These are phyloP conservation scores for Falco concolor DNA, from an alignment of 2,797 vertebrate species.

Conservation along the genomic window DNA sequence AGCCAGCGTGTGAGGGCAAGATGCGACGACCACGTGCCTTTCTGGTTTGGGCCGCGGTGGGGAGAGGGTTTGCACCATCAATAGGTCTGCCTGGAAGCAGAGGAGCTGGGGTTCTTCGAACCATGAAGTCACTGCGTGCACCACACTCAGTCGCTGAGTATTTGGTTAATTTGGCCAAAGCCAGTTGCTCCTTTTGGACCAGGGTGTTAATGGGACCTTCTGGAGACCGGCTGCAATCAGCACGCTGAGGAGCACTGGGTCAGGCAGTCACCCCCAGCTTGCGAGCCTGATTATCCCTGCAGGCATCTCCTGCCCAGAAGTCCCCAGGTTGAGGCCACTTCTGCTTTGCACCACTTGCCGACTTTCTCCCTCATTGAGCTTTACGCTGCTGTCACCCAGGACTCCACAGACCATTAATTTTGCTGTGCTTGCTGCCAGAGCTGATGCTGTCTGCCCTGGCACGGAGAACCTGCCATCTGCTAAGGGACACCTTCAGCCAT, in stretches of 20 bases:
- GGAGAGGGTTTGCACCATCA: neutral
- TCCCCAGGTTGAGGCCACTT: neutral
- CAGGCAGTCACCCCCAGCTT: neutral
- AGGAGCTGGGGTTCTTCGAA: neutral
- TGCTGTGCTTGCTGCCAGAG: neutral
- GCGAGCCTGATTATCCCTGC: neutral
- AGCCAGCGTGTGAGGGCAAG: neutral
- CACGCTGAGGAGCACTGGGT: neutral
- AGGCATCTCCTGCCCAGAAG: neutral
- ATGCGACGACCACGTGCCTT: rapidly evolving
- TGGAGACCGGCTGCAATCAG: neutral
- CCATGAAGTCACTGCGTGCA: neutral
- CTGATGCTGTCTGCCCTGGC: neutral
- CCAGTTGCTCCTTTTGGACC: neutral
- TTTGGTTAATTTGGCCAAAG: neutral
- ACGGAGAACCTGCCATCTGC: neutral
- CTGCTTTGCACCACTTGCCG: neutral
- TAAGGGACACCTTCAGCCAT: neutral
- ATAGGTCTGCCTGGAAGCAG: neutral
- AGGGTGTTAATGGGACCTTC: neutral
- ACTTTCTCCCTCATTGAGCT: neutral
- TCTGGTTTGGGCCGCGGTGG: neutral
- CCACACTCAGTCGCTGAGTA: rapidly evolving
- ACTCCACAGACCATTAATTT: neutral
- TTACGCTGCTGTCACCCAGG: neutral